Base-by-base conservation (phyloP, 2,888 invertebrate species). In the Geophilus truncorum region DNA sequence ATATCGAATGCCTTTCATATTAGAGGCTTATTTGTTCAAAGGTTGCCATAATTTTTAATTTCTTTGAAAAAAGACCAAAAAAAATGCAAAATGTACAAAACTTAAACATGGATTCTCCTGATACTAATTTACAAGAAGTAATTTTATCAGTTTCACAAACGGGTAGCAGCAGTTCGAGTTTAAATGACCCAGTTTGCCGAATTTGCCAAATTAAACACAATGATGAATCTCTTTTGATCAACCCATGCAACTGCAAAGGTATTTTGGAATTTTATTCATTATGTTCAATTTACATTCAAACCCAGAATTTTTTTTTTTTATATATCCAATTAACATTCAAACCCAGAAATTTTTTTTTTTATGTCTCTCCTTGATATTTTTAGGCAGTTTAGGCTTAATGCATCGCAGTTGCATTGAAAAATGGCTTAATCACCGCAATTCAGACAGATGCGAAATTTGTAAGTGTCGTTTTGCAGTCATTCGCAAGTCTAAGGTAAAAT, bases 401-500 rank as follows among this genome's bases (percentile, higher is more conserved):
- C 76, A 76, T n/a, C 76, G 32, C 15, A 21, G 15, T 5, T 76
- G 76, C 76, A 28, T 76, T 28, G 76, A 76, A 76, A 76, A 76
- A 76, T 76, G 76, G 76, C 12, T 76, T 3, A 32, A 32, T n/a
- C 76, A 76, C 5, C 32, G 30, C 0, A 76, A 76, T 76, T 76
- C 76, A 9, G 76, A 76, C 28, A 15, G 30, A 28, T 76, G 76
- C 32, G 76, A 76, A 32, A 76, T 76, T 76, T 76, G 76, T 25
- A 76, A 76, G 28, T 76, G 28, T 25, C 76, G 32, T 30, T 76
- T 76, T 25, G 30, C 76, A 25, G 76, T 76, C 28, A 25, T 28
- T 9, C 28, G 76, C 2, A 76, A 32, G n/a, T 32, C 76, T 1
- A 76, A 76, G 28, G 76, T 76, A 10, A 76, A 40, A 40, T 40